Evolutionary conservation across 1,140 invertebrate species (phyloP), one percentile per base, ranked within the genome.

Genomic region (Atta cephalotes): DNA sequence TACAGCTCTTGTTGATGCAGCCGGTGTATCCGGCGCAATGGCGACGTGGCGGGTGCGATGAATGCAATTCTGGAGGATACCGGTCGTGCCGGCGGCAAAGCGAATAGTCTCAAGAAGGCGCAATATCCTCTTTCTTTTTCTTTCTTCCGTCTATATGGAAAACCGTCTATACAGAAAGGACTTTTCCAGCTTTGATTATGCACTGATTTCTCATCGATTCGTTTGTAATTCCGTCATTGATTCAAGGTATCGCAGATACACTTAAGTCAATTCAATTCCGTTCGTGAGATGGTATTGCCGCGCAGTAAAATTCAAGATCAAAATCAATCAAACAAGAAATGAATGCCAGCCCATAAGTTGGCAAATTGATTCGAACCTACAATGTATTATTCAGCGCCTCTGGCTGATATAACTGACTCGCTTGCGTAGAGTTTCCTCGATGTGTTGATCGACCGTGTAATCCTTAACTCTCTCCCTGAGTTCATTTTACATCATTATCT

Each of bases 1-100:
- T 91, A 79, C 91, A 74, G 82, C 86, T 74, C 88, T 49, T 18
- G 65, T 31, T 49, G 65, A 28, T 78, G 82, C 82, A 65, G 66
- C 58, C 68, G 58, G 45, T 79, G 63, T 21, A 49, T 85, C 28
- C 74, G 49, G 35, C 71, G 56, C 62, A 70, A 35, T 35, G 49
- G 7, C 45, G 28, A 58, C 28, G 45, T 31, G 21, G 78, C 25
- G 21, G 39, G 74, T 4, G 45, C 28, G 31, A 70, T 70, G 49
- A 25, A 70, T 45, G 63, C 63, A 70, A 80, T 49, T 80, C 31
- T 9, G 7, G 39, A n/a, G 68, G 25, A 74, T 74, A 45, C 25
- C 68, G 14, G 66, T 82, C 14, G 81, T 58, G 87, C 82, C 53
- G 28, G n/a, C 70, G 7, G 76, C 62, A 53, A 51, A 58, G 10